Base-by-base conservation (phyloP, 2,888 invertebrate species). In the Eulithis prunata region DNA sequence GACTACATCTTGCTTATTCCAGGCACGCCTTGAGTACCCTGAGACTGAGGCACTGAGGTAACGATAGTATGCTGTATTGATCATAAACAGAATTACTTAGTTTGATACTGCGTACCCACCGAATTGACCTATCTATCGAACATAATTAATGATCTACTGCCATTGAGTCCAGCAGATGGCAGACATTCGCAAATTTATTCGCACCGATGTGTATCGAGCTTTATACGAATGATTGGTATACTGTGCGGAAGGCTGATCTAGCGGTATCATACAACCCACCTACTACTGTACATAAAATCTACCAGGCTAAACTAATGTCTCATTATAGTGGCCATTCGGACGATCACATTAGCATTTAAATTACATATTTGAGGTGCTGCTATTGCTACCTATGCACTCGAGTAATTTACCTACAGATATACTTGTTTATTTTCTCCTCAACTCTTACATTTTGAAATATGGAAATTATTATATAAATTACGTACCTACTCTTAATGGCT, bases 311-410 rank as follows among this genome's bases (percentile, higher is more conserved):
- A 62, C 66, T 51, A 66, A 66, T 62, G 62, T 45, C 51, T 62
- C 45, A 55, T 66, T 66, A 57, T 14, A 51, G 45, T 57, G 49
- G 49, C 49, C 32, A 49, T 57, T 61, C 43, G 53, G 58, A 47
- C 56, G 53, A 36, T 57, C 53, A 56, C 49, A 71, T 70, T 69
- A 70, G 65, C 71, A 70, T 71, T 68, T 63, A 65, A 63, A 69
- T 64, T 58, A 69, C 62, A 56, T 53, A 21, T 61, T 46, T 68
- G 8, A 47, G 4, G 53, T 69, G 55, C 57, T 38, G 36, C 36
- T 49, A 14, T 14, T 38, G 38, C 28, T 59, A 43, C 14, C 32
- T 32, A 53, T 65, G 57, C 11, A 57, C 46, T 56, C 21, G 10
- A 28, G 58, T 59, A 32, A 32, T 55, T 57, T 53, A 61, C 14